Conservation (phyloP, 2,888 invertebrate genomes). For the Lepidocyrtinus sp. region DNA sequence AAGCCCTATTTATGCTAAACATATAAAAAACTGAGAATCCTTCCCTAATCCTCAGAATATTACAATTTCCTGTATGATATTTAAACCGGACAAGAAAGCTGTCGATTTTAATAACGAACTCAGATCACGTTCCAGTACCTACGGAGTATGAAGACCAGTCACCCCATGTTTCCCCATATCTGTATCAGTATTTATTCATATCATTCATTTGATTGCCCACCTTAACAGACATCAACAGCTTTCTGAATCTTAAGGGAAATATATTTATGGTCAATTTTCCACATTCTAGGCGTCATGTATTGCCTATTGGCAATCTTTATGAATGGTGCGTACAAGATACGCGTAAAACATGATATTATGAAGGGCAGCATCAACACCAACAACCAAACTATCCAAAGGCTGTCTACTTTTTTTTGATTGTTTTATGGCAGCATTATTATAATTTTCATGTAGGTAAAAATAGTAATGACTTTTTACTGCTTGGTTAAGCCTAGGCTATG, state of each 20-base stretch:
- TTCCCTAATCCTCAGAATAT: neutral
- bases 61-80: neutral
- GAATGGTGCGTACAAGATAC: no score
- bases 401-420: conserved; percentile 41
- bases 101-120: conserved; percentile 49
- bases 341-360: neutral
- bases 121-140: conserved; percentile 55
- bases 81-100: conserved; percentile 38
- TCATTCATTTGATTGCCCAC: no score
- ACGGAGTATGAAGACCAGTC: conserved; percentile 17
- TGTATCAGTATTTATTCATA: conserved; percentile 43
- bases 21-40: neutral
- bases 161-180: neutral
- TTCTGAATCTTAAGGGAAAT: conserved; percentile 30
- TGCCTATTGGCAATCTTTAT: no score
- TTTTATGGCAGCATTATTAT: conserved; percentile 55
- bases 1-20: neutral
- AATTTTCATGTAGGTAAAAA: conserved; percentile 2
- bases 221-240: no score
- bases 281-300: conserved; percentile 22
- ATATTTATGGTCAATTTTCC: conserved; percentile 52
- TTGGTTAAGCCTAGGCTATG: neutral
- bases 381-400: no score
- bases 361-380: neutral
- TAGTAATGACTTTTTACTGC: conserved; percentile 28